Percentiles rank a stretch among this genome's conserved stretches.
Conservation (phyloP, 2,888 invertebrate species). For the Anagyrus pseudococci region DNA sequence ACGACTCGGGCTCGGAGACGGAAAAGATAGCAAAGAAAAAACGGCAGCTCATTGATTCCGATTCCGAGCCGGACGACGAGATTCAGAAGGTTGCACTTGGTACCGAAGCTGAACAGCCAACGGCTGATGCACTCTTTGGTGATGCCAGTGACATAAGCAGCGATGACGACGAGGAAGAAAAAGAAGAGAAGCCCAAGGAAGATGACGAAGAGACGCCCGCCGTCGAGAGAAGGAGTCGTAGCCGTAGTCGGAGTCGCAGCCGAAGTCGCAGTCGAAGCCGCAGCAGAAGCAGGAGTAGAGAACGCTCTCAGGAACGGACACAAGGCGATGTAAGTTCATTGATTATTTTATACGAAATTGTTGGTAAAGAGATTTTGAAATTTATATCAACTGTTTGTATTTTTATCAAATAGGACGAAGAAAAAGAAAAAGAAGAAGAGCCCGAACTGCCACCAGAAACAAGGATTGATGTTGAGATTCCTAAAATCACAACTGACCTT, state of each 20-base stretch:
- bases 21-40: slow-evolving; percentile 60
- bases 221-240: slow-evolving; percentile 62
- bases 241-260: slow-evolving; percentile 63
- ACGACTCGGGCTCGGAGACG: slow-evolving; percentile 52
- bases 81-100: slow-evolving; percentile 28
- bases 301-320: slow-evolving; percentile 53
- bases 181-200: slow-evolving; percentile 46
- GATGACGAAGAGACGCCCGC: slow-evolving; percentile 50
- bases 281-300: slow-evolving; percentile 54
- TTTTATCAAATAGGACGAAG: slow-evolving; percentile 59
- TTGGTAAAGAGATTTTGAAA: too few relatives aligned
- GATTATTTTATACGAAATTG: too few relatives aligned
- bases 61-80: slow-evolving; percentile 69
- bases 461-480: slow-evolving; percentile 95
- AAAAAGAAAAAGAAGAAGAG: slow-evolving; percentile 76
- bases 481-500: slow-evolving; percentile 90
- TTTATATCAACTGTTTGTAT: not conserved
- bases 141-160: slow-evolving; percentile 93
- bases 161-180: slow-evolving; percentile 72
- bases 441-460: slow-evolving; percentile 89
- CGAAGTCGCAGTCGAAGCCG: slow-evolving; percentile 60
- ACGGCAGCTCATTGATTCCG: slow-evolving; percentile 70
- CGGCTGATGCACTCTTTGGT: slow-evolving; percentile 87
- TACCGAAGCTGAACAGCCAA: slow-evolving; percentile 65
- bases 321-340: slow-evolving; percentile 47